Base-by-base conservation (phyloP, 2,888 invertebrate species). In the Exephanes ischioxanthus region DNA sequence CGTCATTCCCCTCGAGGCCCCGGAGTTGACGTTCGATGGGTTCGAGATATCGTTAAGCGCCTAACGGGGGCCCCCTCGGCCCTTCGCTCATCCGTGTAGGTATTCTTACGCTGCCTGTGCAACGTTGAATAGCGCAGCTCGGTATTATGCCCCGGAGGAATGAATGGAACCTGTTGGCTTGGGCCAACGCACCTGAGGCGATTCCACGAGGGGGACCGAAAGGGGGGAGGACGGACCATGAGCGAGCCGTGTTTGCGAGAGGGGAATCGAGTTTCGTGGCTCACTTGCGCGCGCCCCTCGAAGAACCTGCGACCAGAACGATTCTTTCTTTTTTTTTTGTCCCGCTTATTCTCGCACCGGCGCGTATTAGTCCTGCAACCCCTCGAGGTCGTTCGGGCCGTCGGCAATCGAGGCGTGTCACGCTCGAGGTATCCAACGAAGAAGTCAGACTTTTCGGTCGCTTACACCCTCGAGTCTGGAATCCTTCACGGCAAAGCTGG, bases 161-260 rank as follows among this genome's bases (percentile, higher is more conserved):
- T 90, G 89, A 90, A 90, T 90, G 88, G 88, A 88, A 91, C 91
- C 91, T 91, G 91, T 89, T 86, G 87, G 76, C 83, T 68, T 72
- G 87, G 81, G 45, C 80, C 81, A 82, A 83, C 83, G 86, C 89
- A 90, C 88, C 90, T 90, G 89, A 89, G 81, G 85, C 53, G 81
- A 82, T 76, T 51, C 55, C 76, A 80, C 80, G 53, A 51, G 83
- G 70, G 53, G 45, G 9, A 37, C 37, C 37, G 26, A 14, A 41
- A 72, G 61, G 72, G 67, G 80, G 37, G 11, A 26, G 37, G 37
- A 37, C 37, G 67, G 33, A 53, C 53, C 77, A 48, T 26, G 51
- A 37, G 67, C 16, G 55, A 58, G 66, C 30, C 19, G 19, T 9
- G 55, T 51, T 51, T 37, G n/a, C 16, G 33, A 71, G 61, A 77